A percentile compares a stretch with the other conserved stretches of the same genome.
Evolutionary conservation across 2,113 vertebrate genomes (phyloP).

Genomic region (Ictalurus furcatus): DNA sequence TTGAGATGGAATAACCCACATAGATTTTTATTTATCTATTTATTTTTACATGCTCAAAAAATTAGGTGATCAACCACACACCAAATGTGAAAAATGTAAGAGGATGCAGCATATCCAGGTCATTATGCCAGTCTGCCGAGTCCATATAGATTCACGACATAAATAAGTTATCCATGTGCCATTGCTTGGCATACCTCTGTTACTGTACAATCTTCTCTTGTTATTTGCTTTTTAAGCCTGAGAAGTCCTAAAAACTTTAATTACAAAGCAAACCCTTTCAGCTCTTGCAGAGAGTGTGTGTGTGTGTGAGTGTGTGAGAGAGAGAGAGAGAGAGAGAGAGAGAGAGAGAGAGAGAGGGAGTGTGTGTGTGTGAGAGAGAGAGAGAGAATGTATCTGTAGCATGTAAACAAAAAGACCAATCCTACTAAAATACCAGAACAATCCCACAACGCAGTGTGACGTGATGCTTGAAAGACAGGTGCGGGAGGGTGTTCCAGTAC

Average conservation of each 20-base stretch:
- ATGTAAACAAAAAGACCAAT: background rate
- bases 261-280: background rate
- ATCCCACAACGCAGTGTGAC: background rate
- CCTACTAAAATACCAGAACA: background rate
- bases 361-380: no score
- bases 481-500: conserved; percentile 9
- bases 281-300: background rate
- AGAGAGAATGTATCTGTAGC: background rate
- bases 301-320: no score
- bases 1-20: no score
- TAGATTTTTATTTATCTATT: background rate
- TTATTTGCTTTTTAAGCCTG: background rate
- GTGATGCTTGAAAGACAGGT: background rate
- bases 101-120: background rate
- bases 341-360: background rate
- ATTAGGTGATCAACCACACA: background rate
- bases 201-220: background rate
- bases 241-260: background rate
- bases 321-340: background rate
- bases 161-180: background rate
- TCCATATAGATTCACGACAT: background rate
- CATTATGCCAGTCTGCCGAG: background rate
- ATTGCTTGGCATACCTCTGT: background rate
- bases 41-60: background rate
- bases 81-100: background rate